Evolutionary conservation across 2,888 invertebrate species (phyloP), one percentile per base, ranked within the genome.

Genomic region (Thymelicus lineola): DNA sequence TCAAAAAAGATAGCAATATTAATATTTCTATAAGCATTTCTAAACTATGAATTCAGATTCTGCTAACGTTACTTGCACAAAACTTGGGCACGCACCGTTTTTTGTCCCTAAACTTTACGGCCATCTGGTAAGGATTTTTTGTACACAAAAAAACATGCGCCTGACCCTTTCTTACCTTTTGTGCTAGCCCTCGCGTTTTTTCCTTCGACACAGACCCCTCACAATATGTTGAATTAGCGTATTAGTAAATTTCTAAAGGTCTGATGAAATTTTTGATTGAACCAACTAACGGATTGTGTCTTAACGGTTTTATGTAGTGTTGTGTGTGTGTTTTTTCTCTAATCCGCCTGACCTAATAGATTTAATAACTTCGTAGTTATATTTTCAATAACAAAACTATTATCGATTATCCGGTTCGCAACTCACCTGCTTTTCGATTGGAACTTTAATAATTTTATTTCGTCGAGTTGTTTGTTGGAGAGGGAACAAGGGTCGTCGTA

Each of bases 111-210:
- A 93, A 90, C 87, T 88, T 87, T 80, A 78, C 79, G 88, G 88
- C 93, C 93, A 93, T 93, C 93, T 93, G 93, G 93, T 89, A 86
- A 88, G 85, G 84, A 85, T 84, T 89, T 91, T 92, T 91, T 90
- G 84, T 80, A 82, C 82, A 86, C 79, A 87, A 88, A 87, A 63
- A 92, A 91, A 85, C 88, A 86, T 80, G 81, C 86, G 87, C 83
- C 93, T 93, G 93, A 93, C 93, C 93, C 93, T 93, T 93, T 93
- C 93, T 91, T 93, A 86, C 91, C 90, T 91, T 85, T 87, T 87
- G 82, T 87, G 84, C 89, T 88, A 82, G 89, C 90, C 92, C 90
- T 85, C 83, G 85, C 20, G 10, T 42, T 86, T 91, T 85, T 83
- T 80, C 78, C 66, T 80, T 82, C 80, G 80, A 79, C 80, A 75